Evolutionary conservation across 2,113 vertebrate species (phyloP).

Genomic region (Rhabdornis inornatus): DNA sequence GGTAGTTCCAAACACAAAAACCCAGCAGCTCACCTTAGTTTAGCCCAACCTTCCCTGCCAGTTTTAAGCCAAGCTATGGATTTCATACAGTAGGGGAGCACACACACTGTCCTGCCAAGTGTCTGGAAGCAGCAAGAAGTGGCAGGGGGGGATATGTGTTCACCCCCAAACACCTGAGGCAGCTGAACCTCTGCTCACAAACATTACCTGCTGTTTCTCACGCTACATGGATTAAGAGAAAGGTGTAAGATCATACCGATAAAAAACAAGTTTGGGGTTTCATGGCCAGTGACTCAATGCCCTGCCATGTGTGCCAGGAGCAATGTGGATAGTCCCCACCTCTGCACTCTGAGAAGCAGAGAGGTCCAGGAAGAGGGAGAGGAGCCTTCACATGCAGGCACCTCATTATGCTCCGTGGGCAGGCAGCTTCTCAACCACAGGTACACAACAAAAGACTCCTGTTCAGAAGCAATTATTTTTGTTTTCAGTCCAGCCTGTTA

Average conservation of each 20-base stretch:
- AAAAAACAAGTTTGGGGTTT: not conserved
- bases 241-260: not conserved
- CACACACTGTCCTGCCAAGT: not conserved
- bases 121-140: not conserved
- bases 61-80: not conserved
- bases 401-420: not conserved
- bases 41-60: not conserved
- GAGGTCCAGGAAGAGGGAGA: not conserved
- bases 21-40: not conserved
- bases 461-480: not conserved
- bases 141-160: not conserved
- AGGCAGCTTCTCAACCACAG: not conserved
- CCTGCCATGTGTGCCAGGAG: not conserved
- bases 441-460: not conserved
- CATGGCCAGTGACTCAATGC: not conserved
- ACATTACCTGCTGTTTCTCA: not conserved
- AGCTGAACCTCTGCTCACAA: not conserved
- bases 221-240: not conserved
- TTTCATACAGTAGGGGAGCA: not conserved
- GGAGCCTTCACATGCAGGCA: not conserved
- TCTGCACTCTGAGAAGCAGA: not conserved
- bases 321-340: not conserved
- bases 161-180: not conserved
- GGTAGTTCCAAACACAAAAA: not conserved
- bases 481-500: not conserved